A percentile compares a stretch with the other conserved stretches of the same genome.
Conservation (phyloP, 2,797 vertebrate species). For the Phylloscopus collybita region DNA sequence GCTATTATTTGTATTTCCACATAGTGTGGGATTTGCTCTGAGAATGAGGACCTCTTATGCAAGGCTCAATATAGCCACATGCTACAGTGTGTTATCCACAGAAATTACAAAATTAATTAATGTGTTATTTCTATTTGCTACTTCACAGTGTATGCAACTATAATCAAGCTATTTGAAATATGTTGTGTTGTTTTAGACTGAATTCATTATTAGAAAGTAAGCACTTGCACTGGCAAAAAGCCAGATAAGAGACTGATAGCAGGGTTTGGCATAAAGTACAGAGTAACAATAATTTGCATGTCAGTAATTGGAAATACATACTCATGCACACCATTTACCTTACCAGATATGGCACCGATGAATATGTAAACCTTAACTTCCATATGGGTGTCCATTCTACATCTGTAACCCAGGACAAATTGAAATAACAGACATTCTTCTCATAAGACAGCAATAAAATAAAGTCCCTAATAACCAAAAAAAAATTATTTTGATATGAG, state of each 20-base stretch:
- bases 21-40: neutral
- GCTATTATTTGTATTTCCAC: neutral
- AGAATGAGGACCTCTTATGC: neutral
- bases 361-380: neutral
- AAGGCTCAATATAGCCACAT: neutral
- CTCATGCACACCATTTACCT: neutral
- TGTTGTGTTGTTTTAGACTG: neutral
- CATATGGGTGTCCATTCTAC: neutral
- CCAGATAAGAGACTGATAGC: neutral
- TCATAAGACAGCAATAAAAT: neutral
- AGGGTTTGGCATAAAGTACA: neutral
- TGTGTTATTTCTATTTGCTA: neutral
- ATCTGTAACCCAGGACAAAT: neutral
- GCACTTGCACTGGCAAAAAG: neutral
- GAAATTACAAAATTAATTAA: neutral
- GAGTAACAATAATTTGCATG: neutral
- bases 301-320: conserved; percentile 24
- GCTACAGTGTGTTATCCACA: neutral
- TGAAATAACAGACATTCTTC: neutral
- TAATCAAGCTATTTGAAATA: neutral
- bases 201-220: neutral
- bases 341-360: neutral
- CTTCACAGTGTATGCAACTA: neutral
- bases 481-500: neutral
- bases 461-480: neutral